phyloP scores from a whole-genome alignment of 2,888 invertebrate genomes.

The Cyclophora albipunctata region DNA sequence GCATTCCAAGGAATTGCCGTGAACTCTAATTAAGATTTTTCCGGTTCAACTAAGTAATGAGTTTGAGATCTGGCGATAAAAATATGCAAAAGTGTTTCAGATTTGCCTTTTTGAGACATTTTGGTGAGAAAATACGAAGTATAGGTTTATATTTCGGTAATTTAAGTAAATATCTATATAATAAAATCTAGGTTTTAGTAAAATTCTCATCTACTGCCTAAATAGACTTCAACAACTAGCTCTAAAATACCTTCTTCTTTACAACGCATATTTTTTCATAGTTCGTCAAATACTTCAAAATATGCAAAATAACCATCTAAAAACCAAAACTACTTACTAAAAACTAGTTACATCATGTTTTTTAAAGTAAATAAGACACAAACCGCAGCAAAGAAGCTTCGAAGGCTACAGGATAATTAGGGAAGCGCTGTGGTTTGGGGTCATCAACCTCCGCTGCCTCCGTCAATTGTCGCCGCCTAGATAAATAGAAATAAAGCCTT shows the following conservation, averaged over 20 bases:
- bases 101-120: neutral
- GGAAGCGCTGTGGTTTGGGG: constrained; percentile 42
- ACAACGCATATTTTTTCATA: no score
- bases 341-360: constrained; percentile 2
- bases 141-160: no score
- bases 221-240: no score
- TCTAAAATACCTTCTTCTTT: no score
- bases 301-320: no score
- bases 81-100: neutral
- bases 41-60: no score
- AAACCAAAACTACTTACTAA: neutral
- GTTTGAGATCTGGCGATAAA: neutral
- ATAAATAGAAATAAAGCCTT: constrained; percentile 4
- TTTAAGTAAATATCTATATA: no score
- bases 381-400: constrained; percentile 36
- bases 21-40: constrained; percentile 11
- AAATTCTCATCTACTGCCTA: no score
- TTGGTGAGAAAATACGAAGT: no score
- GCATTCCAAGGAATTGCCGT: constrained; percentile 17
- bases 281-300: no score
- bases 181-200: no score
- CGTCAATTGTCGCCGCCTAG: constrained; percentile 32
- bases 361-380: constrained; percentile 33
- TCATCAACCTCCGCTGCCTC: constrained; percentile 47
- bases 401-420: constrained; percentile 48